Evolutionary conservation across 2,888 invertebrate species (phyloP), one percentile per base, ranked within the genome.

Genomic region (Habrosyne pyritoides): DNA sequence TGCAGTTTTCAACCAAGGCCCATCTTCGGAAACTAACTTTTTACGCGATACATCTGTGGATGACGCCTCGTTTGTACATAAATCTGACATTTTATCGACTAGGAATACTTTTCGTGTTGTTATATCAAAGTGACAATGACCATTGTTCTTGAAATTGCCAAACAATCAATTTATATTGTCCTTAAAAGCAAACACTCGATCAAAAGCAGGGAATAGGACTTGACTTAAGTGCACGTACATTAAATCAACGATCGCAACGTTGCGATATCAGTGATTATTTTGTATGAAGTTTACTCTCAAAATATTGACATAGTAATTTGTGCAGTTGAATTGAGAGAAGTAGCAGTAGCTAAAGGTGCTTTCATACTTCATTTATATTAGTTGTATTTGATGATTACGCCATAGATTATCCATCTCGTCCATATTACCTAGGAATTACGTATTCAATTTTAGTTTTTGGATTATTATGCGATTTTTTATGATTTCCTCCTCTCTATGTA

Each of bases 1-100:
- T 10, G 69, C 47, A n/a, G 79, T 75, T 63, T 67, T 75, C 1
- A 60, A 53, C 46, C 64, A 64, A 57, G 60, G 36, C 2, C 36
- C 56, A 55, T 49, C 62, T 3, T 67, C 62, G 2, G 26, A 46
- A 24, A 26, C 14, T 26, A 14, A 10, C 14, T 24, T 24, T 49
- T 24, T 49, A n/a, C n/a, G 14, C 24, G 14, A 24, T 26, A 26
- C 24, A 22, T 49, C 48, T 10, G 2, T 10, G n/a, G 22, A 14
- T 14, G 48, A 26, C 7, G 36, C 14, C 14, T 42, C 18, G 26
- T 49, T 4, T 49, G n/a, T 10, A 26, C 14, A 5, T 26, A 12
- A 2, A 10, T 26, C 48, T 2, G 48, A 22, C 48, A 49, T 49
- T 49, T 10, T 49, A 22, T 14, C 14, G n/a, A 22, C 10, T 22